These are phyloP conservation scores for Pycnonotus jocosus DNA, from an alignment of 2,113 vertebrate species.

Conservation along the genomic window DNA sequence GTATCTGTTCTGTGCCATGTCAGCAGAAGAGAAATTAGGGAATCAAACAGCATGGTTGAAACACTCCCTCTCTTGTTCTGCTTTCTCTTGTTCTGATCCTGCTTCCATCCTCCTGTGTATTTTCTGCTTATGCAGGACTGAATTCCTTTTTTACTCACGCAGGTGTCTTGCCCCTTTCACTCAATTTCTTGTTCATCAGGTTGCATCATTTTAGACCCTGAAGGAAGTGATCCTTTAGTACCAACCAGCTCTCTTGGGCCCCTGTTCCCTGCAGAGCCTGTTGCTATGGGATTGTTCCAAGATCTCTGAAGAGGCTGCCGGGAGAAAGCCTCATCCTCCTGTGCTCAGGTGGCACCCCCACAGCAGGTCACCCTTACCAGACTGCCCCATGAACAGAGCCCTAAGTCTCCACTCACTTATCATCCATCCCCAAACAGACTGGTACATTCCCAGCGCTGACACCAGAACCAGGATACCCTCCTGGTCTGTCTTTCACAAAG, in stretches of 20 bases:
- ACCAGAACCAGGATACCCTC: not conserved
- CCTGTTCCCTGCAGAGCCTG: not conserved
- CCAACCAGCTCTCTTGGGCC: not conserved
- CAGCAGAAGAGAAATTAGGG: not conserved
- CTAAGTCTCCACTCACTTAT: accelerated
- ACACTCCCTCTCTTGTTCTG: not conserved
- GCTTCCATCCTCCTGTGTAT: not conserved
- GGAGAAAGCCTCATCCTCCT: not conserved
- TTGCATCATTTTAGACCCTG: not conserved
- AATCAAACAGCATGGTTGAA: not conserved
- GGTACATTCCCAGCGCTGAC: not conserved
- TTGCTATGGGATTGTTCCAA: not conserved
- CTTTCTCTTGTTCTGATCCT: not conserved
- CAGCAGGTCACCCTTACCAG: not conserved
- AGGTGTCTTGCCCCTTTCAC: not conserved
- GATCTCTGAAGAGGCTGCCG: not conserved
- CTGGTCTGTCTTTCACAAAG: not conserved
- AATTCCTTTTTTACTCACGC: not conserved
- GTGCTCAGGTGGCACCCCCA: not conserved
- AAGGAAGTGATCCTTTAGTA: not conserved
- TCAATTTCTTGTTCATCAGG: not conserved
- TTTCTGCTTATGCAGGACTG: not conserved
- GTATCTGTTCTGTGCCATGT: accelerated
- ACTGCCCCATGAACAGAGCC: not conserved
- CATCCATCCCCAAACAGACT: not conserved